Percentiles rank a stretch among this genome's conserved stretches.
phyloP scores from a whole-genome alignment of 2,113 vertebrate genomes.

The Phalacrocorax aristotelis region DNA sequence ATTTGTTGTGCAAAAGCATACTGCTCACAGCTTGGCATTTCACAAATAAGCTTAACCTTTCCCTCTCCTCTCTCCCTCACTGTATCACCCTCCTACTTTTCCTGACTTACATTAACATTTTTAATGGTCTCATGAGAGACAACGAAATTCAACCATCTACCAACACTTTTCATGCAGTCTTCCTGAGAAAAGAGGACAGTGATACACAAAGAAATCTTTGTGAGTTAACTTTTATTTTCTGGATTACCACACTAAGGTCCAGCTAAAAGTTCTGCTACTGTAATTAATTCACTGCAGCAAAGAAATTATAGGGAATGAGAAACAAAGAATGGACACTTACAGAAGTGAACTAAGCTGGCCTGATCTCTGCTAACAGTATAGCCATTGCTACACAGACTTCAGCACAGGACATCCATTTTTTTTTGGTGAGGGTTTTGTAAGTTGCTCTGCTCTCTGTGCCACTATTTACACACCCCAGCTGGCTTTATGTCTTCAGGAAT shows the following conservation, averaged over 20 bases:
- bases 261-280: neutral
- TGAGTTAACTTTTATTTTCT: neutral
- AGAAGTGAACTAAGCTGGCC: neutral
- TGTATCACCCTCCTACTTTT: neutral
- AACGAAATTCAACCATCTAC: neutral
- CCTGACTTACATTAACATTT: constrained; percentile 1
- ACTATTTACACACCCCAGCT: neutral
- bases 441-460: neutral
- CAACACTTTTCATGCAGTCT: neutral
- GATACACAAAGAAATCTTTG: neutral
- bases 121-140: neutral
- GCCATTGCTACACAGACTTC: neutral
- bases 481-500: neutral
- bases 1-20: neutral
- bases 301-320: neutral
- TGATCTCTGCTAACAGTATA: neutral
- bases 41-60: constrained; percentile 27
- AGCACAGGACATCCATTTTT: neutral
- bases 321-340: neutral
- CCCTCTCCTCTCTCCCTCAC: neutral
- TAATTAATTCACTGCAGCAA: neutral
- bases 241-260: neutral
- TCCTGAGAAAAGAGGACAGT: neutral
- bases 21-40: constrained; percentile 1
- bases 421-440: neutral